These are phyloP conservation scores for Argyrosomus regius DNA, from an alignment of 2,797 vertebrate genomes.

Conservation along the genomic window DNA sequence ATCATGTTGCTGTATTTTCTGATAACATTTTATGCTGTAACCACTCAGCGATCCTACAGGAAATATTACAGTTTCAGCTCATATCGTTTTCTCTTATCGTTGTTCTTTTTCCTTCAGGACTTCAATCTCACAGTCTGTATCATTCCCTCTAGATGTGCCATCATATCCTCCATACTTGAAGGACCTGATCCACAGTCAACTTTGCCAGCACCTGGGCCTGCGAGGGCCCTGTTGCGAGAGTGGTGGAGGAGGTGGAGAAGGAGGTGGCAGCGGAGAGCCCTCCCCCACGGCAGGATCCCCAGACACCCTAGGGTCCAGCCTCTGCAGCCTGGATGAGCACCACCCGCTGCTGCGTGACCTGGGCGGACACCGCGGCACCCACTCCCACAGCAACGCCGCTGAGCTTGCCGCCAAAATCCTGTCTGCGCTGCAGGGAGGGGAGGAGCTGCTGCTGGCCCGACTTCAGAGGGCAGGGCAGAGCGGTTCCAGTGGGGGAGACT, in stretches of 20 bases:
- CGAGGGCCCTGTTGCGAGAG: constrained; percentile 80
- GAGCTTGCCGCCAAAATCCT: constrained; percentile 94
- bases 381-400: constrained; percentile 76
- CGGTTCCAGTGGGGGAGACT: constrained; percentile 82
- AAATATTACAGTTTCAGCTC: neutral
- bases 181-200: constrained; percentile 91
- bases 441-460: constrained; percentile 90
- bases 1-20: neutral
- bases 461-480: constrained; percentile 85
- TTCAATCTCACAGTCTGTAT: constrained; percentile 49
- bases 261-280: constrained; percentile 87
- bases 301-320: constrained; percentile 95
- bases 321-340: constrained; percentile 94
- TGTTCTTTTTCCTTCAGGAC: constrained; percentile 15
- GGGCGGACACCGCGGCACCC: constrained; percentile 73
- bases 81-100: neutral
- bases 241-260: constrained; percentile 85
- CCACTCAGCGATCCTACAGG: neutral
- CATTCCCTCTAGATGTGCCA: constrained; percentile 74
- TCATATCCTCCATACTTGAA: constrained; percentile 89
- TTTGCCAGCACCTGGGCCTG: constrained; percentile 88
- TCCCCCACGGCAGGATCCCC: constrained; percentile 92
- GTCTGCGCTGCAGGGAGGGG: constrained; percentile 88
- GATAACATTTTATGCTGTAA: neutral
- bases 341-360: constrained; percentile 89